A percentile compares a stretch with the other conserved stretches of the same genome.
These are phyloP conservation scores for Ypsolopha sequella DNA, from an alignment of 2,888 invertebrate species.

Conservation along the genomic window DNA sequence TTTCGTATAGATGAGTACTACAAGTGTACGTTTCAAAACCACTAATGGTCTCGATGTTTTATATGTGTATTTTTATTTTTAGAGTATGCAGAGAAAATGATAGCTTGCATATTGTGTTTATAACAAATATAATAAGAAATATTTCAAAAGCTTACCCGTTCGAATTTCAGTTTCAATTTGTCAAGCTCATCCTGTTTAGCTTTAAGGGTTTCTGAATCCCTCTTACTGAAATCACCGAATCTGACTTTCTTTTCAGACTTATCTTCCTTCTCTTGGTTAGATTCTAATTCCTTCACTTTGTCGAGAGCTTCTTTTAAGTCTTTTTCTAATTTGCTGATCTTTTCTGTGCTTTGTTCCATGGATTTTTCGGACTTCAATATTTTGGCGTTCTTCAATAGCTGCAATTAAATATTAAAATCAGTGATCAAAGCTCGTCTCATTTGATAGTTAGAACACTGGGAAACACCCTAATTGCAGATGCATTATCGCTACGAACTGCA, in stretches of 20 bases:
- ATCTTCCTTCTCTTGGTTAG: constrained; percentile 48
- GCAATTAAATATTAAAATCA: constrained; percentile 19
- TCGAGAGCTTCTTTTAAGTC: constrained; percentile 72
- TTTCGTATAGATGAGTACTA: no score
- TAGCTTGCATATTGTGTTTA: no score
- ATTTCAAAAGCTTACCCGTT: not conserved
- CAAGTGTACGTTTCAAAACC: no score
- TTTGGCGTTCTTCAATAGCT: constrained; percentile 70
- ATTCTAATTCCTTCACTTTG: constrained; percentile 70
- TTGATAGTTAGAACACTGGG: no score
- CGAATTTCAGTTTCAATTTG: constrained; percentile 64
- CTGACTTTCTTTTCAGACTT: constrained; percentile 66
- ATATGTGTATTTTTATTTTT: no score
- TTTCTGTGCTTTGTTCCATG: constrained; percentile 70
- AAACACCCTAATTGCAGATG: no score
- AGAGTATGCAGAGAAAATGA: no score
- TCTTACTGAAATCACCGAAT: constrained; percentile 48
- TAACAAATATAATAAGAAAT: constrained; percentile 6
- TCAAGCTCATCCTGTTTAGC: constrained; percentile 62
- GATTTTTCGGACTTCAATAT: constrained; percentile 65
- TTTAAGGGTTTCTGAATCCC: constrained; percentile 54
- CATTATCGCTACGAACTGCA: no score
- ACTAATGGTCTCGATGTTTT: no score
- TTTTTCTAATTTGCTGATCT: constrained; percentile 72
- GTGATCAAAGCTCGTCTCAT: no score